Base-by-base conservation (phyloP, 2,888 invertebrate genomes). In the Sisyra terminalis region DNA sequence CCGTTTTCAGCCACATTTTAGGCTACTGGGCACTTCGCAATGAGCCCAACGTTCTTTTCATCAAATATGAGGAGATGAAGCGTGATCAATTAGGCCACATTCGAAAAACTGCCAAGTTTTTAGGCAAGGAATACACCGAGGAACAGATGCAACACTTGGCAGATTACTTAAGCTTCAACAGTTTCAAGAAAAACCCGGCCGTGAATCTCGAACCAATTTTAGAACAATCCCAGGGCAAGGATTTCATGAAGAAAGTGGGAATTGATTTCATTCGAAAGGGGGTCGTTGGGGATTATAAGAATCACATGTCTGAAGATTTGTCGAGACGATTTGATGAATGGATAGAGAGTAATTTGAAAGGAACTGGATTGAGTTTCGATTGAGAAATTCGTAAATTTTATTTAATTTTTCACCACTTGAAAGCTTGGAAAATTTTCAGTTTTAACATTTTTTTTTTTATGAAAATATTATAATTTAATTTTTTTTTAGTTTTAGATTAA, bases 101-200 rank as follows among this genome's bases (percentile, higher is more conserved):
- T 9, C 52, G 50, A 29, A 54, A 57, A 42, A 57, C 67, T 9
- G 61, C 63, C 2, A 46, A 53, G 9, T 70, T 69, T 50, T 51
- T 69, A 36, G 59, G 56, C 2, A 59, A 57, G 39, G 46, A 45
- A 45, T 54, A 61, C 11, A 53, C 52, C 1, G 56, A 58, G 8
- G 57, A 60, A 3, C 55, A 66, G 44, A 52, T 66, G 31, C 49
- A 53, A 3, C 49, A 46, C 2, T 56, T 71, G 14, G 54, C 55
- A 10, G 49, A 59, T 2, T 67, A 69, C 53, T 62, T 70, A 43
- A 63, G 63, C 45, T 72, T 72, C 52, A 57, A 59, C 16, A 57
- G 53, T 39, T 72, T 73, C 71, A 65, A 65, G 49, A 54, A 58
- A n/a, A 70, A 71, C 53, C 57, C 59, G 14, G 57, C 60, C 37